phyloP scores from a whole-genome alignment of 2,888 invertebrate species.

The Cerceris rybyensis region DNA sequence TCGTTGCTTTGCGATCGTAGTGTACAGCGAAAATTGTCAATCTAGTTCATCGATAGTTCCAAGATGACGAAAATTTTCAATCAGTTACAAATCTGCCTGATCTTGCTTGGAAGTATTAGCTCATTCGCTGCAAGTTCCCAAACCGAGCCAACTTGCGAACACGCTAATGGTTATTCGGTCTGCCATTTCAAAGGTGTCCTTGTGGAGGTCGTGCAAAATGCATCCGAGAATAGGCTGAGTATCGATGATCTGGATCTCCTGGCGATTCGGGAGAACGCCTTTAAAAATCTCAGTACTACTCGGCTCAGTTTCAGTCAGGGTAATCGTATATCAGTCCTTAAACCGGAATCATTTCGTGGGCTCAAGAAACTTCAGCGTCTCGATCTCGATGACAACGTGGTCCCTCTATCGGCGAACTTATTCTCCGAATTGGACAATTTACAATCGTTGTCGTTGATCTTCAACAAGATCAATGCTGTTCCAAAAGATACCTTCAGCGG shows the following conservation, averaged over 20 bases:
- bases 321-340: slow-evolving; percentile 57
- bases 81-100: too few relatives aligned
- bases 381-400: slow-evolving; percentile 54
- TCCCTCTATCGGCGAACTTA: slow-evolving; percentile 72
- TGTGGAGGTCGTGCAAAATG: slow-evolving; percentile 45
- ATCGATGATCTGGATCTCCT: slow-evolving; percentile 55
- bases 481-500: slow-evolving; percentile 80
- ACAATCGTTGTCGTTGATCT: slow-evolving; percentile 77
- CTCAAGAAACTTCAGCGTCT: slow-evolving; percentile 47
- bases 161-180: slow-evolving; percentile 35
- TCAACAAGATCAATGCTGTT: slow-evolving; percentile 77
- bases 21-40: too few relatives aligned
- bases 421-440: slow-evolving; percentile 79
- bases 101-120: too few relatives aligned
- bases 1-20: too few relatives aligned
- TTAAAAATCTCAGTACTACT: slow-evolving; percentile 50
- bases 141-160: slow-evolving; percentile 32
- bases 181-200: slow-evolving; percentile 54
- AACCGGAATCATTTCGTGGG: slow-evolving; percentile 50
- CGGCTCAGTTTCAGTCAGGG: slow-evolving; percentile 43
- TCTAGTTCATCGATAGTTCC: too few relatives aligned
- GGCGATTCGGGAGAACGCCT: slow-evolving; percentile 53
- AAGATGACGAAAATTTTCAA: too few relatives aligned
- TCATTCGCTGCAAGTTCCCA: neutral
- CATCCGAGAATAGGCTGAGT: slow-evolving; percentile 31